Evolutionary conservation across 64 coral and sea anemone species (phyloP).

Genomic region (Cladopsammia gracilis): DNA sequence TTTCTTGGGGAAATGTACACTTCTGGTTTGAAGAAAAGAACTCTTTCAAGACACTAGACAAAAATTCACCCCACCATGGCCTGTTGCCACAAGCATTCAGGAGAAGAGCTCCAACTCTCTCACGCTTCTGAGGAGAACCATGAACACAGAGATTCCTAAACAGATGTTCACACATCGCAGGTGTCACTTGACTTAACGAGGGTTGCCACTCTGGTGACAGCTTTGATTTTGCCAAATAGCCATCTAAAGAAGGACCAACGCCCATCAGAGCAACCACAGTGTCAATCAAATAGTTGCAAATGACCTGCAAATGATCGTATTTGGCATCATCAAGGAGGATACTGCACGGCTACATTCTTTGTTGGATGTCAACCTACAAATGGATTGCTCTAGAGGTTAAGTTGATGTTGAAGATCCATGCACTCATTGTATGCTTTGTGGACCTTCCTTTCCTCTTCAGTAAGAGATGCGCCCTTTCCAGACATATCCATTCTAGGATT

Average conservation of each 20-base stretch:
- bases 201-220: conserved; percentile 45
- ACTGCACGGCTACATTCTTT: not conserved
- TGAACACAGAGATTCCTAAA: conserved; percentile 92
- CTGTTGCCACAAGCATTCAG: conserved; percentile 80
- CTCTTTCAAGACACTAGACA: conserved; percentile 83
- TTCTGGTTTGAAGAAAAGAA: conserved; percentile 89
- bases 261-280: conserved; percentile 79
- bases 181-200: conserved; percentile 56
- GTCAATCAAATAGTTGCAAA: conserved; percentile 83
- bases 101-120: conserved; percentile 84
- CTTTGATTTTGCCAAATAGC: conserved; percentile 61
- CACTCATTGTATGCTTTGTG: conserved; percentile 86
- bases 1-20: conserved; percentile 92
- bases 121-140: conserved; percentile 83
- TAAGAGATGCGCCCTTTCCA: not conserved
- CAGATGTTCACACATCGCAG: conserved; percentile 79
- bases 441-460: conserved; percentile 76
- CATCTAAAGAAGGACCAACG: conserved; percentile 55
- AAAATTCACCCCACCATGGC: conserved; percentile 95
- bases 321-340: conserved; percentile 45
- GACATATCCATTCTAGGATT: not conserved
- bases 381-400: conserved; percentile 82
- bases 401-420: conserved; percentile 85
- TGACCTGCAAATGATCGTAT: conserved; percentile 82
- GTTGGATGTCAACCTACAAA: conserved; percentile 58